Percentiles rank a stretch among this genome's conserved stretches.
phyloP scores from a whole-genome alignment of 2,113 vertebrate species.

The Pampusana beccarii region DNA sequence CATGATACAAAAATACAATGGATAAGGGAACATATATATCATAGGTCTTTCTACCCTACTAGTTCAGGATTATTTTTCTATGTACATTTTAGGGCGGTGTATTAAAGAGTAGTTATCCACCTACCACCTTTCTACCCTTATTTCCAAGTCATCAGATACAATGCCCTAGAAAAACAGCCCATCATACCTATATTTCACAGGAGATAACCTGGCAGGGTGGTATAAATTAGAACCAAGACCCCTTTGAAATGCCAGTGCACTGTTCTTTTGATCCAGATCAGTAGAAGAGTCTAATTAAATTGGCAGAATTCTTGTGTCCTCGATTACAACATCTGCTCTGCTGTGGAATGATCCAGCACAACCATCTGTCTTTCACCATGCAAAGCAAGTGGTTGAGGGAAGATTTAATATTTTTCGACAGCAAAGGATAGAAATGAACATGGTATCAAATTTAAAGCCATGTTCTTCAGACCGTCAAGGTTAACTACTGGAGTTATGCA shows the following conservation, averaged over 20 bases:
- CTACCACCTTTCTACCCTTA: background rate
- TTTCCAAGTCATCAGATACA: background rate
- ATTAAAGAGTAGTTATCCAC: background rate
- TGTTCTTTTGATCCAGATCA: constrained; percentile 52
- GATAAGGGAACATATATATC: background rate
- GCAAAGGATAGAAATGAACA: constrained; percentile 48
- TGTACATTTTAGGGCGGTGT: background rate
- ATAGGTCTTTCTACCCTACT: background rate
- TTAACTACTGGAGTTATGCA: constrained; percentile 48
- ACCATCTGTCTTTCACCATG: constrained; percentile 70
- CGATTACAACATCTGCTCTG: constrained; percentile 66
- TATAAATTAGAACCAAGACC: background rate
- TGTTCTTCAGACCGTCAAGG: constrained; percentile 35
- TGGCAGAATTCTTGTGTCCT: constrained; percentile 64
- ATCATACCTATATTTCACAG: background rate
- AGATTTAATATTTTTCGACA: constrained; percentile 64
- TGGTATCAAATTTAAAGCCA: constrained; percentile 18
- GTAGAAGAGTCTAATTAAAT: constrained; percentile 66
- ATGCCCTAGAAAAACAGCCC: background rate
- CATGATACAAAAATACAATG: background rate
- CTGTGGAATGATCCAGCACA: constrained; percentile 54
- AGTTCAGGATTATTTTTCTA: background rate
- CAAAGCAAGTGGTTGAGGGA: constrained; percentile 48
- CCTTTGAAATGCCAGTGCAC: background rate
- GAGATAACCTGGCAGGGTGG: background rate